Evolutionary conservation across 2,888 invertebrate genomes (phyloP), one percentile per base, ranked within the genome.

Genomic region (Cremastinae sp.): DNA sequence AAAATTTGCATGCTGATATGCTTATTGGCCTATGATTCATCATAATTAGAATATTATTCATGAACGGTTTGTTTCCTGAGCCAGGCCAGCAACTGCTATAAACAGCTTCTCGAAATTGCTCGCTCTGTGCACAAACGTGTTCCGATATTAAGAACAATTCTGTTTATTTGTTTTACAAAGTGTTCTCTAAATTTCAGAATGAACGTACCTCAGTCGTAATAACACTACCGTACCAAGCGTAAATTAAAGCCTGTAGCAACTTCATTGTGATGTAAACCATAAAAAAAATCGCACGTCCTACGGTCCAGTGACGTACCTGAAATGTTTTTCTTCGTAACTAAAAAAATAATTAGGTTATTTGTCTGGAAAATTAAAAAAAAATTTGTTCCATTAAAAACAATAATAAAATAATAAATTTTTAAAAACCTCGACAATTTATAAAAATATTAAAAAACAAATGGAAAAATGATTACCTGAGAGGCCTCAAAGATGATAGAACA

Each of bases 61-160:
- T 81, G 3, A 81, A 28, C 3, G 64, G 28, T 34, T 16, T 64
- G 43, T 82, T 75, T 1, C 74, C 75, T 0, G 73, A 76, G 7
- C 75, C 68, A 2, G 78, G 54, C 86, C 86, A 86, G 2, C 69
- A 36, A 4, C 80, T 65, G 2, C 74, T 78, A 59, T 83, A 86
- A 10, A 83, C 79, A 0, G 83, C 80, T n/a, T 73, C 51, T 2
- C 79, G 54, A 51, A 85, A 82, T 1, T 53, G 18, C 36, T 81
- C 81, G 43, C 84, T 84, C 85, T 85, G 47, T 14, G n/a, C n/a
- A n/a, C n/a, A n/a, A n/a, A n/a, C n/a, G n/a, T 53, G 28, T n/a
- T 64, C 38, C 0, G 4, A n/a, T 16, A 34, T 62, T 14, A 16
- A 22, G 8, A n/a, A 59, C 2, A 59, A 14, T 8, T 2, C 0